phyloP scores from a whole-genome alignment of 23 tunicate genomes.

The Halocynthia aurantium region DNA sequence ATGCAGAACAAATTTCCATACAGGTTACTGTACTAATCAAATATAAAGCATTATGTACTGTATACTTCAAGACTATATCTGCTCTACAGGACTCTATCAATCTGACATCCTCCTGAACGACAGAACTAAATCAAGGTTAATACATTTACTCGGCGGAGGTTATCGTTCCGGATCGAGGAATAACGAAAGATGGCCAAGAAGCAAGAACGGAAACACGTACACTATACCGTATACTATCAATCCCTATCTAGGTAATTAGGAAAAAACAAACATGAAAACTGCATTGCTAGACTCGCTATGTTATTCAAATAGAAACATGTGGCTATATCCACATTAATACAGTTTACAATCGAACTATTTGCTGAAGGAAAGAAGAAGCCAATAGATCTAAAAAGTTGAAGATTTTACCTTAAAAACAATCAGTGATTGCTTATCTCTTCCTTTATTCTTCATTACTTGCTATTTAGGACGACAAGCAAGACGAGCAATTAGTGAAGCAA shows the following conservation, averaged over 20 bases:
- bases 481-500: background rate
- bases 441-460: no score
- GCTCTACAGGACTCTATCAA: background rate
- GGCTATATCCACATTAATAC: no score
- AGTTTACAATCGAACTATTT: no score
- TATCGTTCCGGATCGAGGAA: background rate
- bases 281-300: no score
- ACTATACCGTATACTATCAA: constrained; percentile 1
- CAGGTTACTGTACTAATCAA: background rate
- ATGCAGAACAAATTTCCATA: background rate
- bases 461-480: background rate
- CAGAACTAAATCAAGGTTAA: background rate
- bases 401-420: no score
- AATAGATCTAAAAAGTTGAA: no score
- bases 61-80: no score
- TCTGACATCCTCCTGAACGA: constrained; percentile 1
- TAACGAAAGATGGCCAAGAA: background rate
- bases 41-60: background rate
- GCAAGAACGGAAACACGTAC: background rate
- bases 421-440: no score
- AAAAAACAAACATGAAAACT: background rate
- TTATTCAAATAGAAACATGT: no score
- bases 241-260: background rate
- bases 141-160: background rate
- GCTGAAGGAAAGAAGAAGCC: no score